Percentiles rank a stretch among this genome's conserved stretches.
Conservation (phyloP, 2,113 vertebrate species). For the Corynorhinus townsendii region DNA sequence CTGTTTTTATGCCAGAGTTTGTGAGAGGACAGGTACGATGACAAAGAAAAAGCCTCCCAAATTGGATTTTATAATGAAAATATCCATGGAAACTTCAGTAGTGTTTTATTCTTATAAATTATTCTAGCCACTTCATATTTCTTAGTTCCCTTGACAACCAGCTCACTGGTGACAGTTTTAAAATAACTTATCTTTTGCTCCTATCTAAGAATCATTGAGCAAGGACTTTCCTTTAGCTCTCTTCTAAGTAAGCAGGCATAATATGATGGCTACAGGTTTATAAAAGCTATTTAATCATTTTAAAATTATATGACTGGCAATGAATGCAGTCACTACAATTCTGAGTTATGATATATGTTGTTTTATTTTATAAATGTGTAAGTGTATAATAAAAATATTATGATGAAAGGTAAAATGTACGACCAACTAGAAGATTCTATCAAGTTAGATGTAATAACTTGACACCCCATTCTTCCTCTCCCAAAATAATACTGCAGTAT, state of each 20-base stretch:
- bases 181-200: background rate
- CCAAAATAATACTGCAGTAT: background rate
- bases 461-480: background rate
- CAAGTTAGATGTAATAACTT: background rate
- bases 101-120: background rate
- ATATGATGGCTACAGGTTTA: background rate
- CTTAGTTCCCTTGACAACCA: background rate
- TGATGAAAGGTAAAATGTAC: background rate
- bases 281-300: background rate
- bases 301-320: background rate
- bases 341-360: background rate
- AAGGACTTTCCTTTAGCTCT: background rate
- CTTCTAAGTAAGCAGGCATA: background rate
- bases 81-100: background rate
- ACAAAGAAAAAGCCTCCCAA: background rate
- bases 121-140: background rate
- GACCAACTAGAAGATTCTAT: background rate
- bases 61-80: background rate
- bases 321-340: background rate
- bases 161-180: background rate
- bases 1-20: constrained; percentile 1
- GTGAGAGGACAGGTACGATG: background rate
- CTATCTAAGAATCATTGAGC: background rate
- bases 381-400: background rate
- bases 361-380: background rate